Evolutionary conservation across 2,797 vertebrate species (phyloP), one percentile per base, ranked within the genome.

Genomic region (Schizopygopsis pylzovi): DNA sequence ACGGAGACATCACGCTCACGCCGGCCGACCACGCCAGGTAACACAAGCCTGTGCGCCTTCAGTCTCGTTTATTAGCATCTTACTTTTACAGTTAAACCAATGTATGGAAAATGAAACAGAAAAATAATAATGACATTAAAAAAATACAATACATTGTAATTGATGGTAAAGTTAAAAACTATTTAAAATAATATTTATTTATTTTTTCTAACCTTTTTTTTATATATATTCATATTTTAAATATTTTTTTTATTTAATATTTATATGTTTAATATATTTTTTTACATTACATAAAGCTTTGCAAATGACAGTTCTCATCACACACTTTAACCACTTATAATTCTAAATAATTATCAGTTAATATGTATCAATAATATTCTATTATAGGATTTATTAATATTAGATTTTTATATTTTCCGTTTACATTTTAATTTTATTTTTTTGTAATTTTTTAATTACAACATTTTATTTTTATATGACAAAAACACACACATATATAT

Each of bases 1-100:
- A 99, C 37, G 97, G 97, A 85, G 98, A 99, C 47, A 94, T 99
- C 92, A 96, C 96, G 59, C 95, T 99, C 54, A 96, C 93, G 65
- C 97, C 98, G 37, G 93, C 96, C 79, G 97, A 96, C 22, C 88
- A 70, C 20, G 84, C 89, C 82, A 90, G 89, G 89, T 87, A 59
- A 68, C 67, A 41, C 28, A 12, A 7, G 3, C 33, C 28, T 39
- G 25, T 39, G 28, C 28, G 1, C 15, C 70, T 72, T 72, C 25
- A 25, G 10, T 61, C 6, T 11, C 12, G 18, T 6, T 70, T 70
- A 70, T 41, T 70, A 47, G 13, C 43, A 49, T 8, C 16, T 4
- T 61, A 1, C 59, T 61, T n/a, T 12, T 12, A 11, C 59, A 61
- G n/a, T 61, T 25, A 61, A 61, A 61, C 11, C 11, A 25, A 13